These are phyloP conservation scores for Ibidorhyncha struthersii DNA, from an alignment of 2,113 vertebrate species.

Conservation along the genomic window DNA sequence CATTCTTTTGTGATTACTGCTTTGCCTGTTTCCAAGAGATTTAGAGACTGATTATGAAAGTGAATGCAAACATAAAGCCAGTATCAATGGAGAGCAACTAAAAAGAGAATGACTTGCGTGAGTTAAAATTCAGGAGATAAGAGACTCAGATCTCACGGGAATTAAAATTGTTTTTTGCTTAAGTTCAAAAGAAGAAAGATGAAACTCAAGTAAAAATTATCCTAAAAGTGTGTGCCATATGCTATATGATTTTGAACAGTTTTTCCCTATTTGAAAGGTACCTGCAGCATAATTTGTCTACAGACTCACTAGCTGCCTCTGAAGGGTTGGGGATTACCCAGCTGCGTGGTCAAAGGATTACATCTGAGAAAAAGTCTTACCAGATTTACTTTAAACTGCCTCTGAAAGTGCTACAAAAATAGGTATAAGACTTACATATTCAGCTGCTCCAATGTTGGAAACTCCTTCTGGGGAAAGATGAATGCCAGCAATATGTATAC, in stretches of 20 bases:
- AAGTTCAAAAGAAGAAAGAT: background rate
- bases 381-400: background rate
- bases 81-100: background rate
- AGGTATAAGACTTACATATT: background rate
- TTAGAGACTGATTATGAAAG: background rate
- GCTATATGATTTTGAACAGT: background rate
- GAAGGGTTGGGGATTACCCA: background rate
- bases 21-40: background rate
- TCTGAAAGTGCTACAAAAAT: background rate
- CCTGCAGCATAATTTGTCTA: background rate
- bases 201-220: background rate
- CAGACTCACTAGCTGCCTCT: background rate
- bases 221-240: background rate
- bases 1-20: background rate
- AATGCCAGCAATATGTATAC: background rate
- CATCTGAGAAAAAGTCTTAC: background rate
- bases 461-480: background rate
- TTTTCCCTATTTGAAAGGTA: constrained; percentile 26
- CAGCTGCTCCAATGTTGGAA: background rate
- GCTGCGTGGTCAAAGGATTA: background rate
- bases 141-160: background rate
- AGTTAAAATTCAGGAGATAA: background rate
- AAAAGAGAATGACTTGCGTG: background rate
- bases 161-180: background rate
- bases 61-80: background rate